These are phyloP conservation scores for Vidua chalybeata DNA, from an alignment of 2,113 vertebrate genomes.

Conservation along the genomic window DNA sequence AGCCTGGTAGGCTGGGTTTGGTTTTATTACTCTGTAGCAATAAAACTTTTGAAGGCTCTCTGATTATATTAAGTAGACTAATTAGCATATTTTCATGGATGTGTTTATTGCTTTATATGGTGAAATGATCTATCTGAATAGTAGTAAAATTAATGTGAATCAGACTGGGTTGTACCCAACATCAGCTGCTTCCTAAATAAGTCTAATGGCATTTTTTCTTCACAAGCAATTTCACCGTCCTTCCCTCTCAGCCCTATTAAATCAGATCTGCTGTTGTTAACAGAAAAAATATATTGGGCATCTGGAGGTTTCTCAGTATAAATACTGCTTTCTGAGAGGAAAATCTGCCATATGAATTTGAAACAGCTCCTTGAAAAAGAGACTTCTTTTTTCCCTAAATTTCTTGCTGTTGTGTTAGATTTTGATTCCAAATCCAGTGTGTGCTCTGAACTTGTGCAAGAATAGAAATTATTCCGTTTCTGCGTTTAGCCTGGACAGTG, in stretches of 20 bases:
- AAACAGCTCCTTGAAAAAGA: not conserved
- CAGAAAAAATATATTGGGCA: not conserved
- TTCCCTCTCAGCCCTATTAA: not conserved
- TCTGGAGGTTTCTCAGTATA: not conserved
- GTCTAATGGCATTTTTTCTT: not conserved
- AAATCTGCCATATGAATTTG: not conserved
- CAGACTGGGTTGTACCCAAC: not conserved
- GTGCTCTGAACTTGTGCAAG: not conserved
- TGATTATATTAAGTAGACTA: not conserved
- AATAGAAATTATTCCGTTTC: not conserved
- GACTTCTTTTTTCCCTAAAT: not conserved
- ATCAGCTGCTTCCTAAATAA: not conserved
- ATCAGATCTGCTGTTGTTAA: not conserved
- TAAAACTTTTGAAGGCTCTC: not conserved
- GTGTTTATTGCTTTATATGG: not conserved
- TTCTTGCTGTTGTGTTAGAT: not conserved
- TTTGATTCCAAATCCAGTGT: not conserved
- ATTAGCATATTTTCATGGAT: not conserved
- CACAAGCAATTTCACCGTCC: not conserved
- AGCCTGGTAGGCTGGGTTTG: slow-evolving; percentile 65
- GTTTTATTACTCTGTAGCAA: not conserved
- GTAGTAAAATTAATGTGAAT: not conserved
- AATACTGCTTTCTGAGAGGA: not conserved
- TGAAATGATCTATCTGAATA: not conserved
- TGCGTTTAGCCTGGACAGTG: not conserved